Evolutionary conservation across 2,113 vertebrate genomes (phyloP).

Genomic region (Nansenia antarctica): DNA sequence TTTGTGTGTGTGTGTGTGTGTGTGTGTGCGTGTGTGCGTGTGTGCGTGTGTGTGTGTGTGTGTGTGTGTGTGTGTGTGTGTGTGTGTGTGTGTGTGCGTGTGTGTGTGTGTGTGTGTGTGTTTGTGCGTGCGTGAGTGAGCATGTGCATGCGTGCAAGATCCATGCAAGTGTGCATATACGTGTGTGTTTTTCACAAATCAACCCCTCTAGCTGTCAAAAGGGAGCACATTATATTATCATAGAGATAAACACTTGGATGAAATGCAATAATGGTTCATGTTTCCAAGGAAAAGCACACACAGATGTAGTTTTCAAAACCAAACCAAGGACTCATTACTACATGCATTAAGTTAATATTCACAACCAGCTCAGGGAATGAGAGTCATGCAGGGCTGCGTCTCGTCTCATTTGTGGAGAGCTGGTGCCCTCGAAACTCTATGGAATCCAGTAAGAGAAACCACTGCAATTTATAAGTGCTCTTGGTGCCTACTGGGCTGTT

Average conservation of each 20-base stretch:
- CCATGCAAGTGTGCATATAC: no score
- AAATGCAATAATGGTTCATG: conserved; percentile 3
- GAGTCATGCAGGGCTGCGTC: conserved; percentile 28
- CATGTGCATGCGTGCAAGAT: no score
- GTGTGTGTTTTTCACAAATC: no score
- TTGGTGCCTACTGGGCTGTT: conserved; percentile 56
- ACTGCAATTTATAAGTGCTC: conserved; percentile 45
- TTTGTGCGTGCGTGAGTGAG: no score
- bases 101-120: conserved; percentile 10
- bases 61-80: not conserved
- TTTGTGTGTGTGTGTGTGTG: no score
- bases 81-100: not conserved
- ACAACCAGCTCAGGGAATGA: conserved; percentile 40
- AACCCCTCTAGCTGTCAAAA: no score
- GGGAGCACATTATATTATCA: no score
- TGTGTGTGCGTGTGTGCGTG: not conserved
- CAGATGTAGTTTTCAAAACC: conserved; percentile 36
- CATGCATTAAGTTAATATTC: conserved; percentile 29
- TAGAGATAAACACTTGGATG: conserved; percentile 24
- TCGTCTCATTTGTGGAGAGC: conserved; percentile 38
- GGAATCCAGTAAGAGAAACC: conserved; percentile 60
- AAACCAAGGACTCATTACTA: conserved; percentile 39
- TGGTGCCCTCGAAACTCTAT: conserved; percentile 47
- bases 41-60: conserved; percentile 27
- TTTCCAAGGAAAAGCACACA: conserved; percentile 23